Conservation (phyloP, 2,888 invertebrate species). For the Drosophila incognita region DNA sequence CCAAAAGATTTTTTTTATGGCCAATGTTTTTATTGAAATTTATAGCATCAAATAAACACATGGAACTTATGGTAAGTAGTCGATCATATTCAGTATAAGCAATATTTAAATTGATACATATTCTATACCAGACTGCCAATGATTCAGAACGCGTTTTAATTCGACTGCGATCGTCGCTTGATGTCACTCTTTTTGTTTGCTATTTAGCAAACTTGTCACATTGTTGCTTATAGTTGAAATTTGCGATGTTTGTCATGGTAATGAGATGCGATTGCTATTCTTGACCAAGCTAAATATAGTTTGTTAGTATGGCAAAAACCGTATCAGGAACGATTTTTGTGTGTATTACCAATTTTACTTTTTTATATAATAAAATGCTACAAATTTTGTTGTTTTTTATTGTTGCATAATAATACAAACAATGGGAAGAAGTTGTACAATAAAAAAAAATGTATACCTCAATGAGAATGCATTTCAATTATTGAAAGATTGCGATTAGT, state of each 20-base stretch:
- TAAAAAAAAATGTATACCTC: background rate
- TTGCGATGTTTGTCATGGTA: conserved; percentile 64
- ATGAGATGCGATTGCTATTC: conserved; percentile 49
- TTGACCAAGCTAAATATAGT: conserved; percentile 41
- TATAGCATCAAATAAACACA: conserved; percentile 46
- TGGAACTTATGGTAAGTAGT: conserved; percentile 32
- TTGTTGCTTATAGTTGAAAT: conserved; percentile 38
- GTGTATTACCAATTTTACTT: background rate
- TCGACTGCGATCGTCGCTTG: conserved; percentile 36
- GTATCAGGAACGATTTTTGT: background rate
- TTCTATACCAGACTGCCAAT: conserved; percentile 13
- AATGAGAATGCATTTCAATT: background rate
- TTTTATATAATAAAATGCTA: background rate
- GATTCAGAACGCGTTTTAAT: conserved; percentile 60
- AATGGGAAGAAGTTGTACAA: background rate
- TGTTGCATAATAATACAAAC: background rate
- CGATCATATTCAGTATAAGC: conserved; percentile 6
- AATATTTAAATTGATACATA: conserved; percentile 15
- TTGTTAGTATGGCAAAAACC: conserved; percentile 21
- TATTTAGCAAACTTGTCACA: conserved; percentile 77
- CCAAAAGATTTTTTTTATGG: conserved; percentile 38
- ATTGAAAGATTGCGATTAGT: background rate
- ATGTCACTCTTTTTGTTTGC: conserved; percentile 52
- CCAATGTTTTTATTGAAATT: conserved; percentile 48
- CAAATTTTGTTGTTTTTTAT: background rate